phyloP scores from a whole-genome alignment of 2,888 invertebrate species.

The Lissocephala sabroskyi region DNA sequence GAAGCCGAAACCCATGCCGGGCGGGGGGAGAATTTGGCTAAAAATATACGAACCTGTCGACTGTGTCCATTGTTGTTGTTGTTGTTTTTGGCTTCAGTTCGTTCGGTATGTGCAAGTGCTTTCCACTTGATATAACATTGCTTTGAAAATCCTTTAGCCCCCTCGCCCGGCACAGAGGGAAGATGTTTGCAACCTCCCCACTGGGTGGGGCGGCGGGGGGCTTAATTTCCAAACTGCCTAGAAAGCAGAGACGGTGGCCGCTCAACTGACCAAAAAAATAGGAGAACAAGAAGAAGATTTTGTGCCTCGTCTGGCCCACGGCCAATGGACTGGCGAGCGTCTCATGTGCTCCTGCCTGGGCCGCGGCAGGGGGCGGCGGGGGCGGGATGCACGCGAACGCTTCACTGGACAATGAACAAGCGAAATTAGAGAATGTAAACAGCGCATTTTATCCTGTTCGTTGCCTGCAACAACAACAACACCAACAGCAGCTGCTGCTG shows the following conservation, averaged over 20 bases:
- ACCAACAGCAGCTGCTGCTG: slow-evolving; percentile 3
- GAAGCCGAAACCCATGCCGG: too few relatives aligned
- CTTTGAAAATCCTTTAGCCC: slow-evolving; percentile 51
- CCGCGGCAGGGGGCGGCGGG: slow-evolving; percentile 26
- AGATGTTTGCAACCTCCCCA: too few relatives aligned
- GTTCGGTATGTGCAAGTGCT: slow-evolving; percentile 58
- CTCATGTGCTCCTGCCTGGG: slow-evolving; percentile 12
- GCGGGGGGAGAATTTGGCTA: too few relatives aligned
- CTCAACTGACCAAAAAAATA: slow-evolving; percentile 43
- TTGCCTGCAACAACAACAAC: slow-evolving; percentile 26
- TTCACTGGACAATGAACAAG: slow-evolving; percentile 65
- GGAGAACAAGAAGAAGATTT: too few relatives aligned
- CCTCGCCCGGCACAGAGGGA: too few relatives aligned
- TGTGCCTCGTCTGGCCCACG: too few relatives aligned
- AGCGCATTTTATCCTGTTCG: slow-evolving; percentile 64
- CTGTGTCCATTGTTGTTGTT: too few relatives aligned
- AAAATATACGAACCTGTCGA: too few relatives aligned
- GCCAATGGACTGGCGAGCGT: not conserved
- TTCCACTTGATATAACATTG: slow-evolving; percentile 66
- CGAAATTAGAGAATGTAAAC: slow-evolving; percentile 66
- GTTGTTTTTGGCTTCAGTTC: too few relatives aligned
- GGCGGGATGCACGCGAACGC: slow-evolving; percentile 49
- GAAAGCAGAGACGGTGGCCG: not conserved
- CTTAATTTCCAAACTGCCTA: too few relatives aligned
- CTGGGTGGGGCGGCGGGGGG: too few relatives aligned